Evolutionary conservation across 2,888 invertebrate genomes (phyloP).

Genomic region (Siphonodentalium dalli): DNA sequence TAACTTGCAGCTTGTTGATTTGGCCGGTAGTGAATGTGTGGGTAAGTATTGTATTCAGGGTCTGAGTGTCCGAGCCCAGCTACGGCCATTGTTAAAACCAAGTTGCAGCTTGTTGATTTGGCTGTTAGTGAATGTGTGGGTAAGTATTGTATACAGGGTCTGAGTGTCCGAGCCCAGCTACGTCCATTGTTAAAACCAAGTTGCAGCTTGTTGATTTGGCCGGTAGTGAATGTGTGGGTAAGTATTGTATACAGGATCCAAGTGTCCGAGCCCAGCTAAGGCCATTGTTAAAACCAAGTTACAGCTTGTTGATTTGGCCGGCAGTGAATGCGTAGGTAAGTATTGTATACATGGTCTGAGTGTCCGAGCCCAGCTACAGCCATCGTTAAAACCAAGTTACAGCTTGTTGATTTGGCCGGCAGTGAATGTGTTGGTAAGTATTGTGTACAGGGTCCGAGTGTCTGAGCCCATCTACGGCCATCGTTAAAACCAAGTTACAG

Average conservation of each 20-base stretch:
- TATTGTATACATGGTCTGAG: too few species aligned
- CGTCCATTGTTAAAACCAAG: constrained; percentile 52
- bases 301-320: constrained; percentile 58
- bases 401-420: constrained; percentile 44
- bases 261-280: too few species aligned
- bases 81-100: constrained; percentile 51
- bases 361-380: constrained; percentile 32
- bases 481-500: constrained; percentile 54
- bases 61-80: too few species aligned
- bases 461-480: too few species aligned
- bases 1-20: constrained; percentile 56
- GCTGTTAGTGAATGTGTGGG: constrained; percentile 62
- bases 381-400: constrained; percentile 36
- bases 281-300: constrained; percentile 52
- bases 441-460: too few species aligned
- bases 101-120: constrained; percentile 56
- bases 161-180: too few species aligned
- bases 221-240: constrained; percentile 61
- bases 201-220: constrained; percentile 58
- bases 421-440: constrained; percentile 48
- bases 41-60: too few species aligned
- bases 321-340: constrained; percentile 61
- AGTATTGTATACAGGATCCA: too few species aligned
- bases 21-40: constrained; percentile 61
- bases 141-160: too few species aligned